Percentiles rank a stretch among this genome's conserved stretches.
phyloP scores from a whole-genome alignment of 2,113 vertebrate species.

The Xiphophorus hellerii region DNA sequence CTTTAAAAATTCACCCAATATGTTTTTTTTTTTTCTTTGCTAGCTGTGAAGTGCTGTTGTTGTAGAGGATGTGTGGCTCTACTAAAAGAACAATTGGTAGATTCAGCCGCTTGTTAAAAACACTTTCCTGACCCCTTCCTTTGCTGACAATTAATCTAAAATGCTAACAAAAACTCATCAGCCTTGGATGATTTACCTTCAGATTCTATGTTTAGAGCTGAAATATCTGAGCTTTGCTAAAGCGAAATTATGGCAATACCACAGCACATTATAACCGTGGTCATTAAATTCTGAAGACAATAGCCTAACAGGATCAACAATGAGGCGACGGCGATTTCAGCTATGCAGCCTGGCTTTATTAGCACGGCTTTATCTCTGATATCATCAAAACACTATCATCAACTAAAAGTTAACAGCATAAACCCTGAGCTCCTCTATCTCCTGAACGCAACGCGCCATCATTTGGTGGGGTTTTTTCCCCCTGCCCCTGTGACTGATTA shows the following conservation, averaged over 20 bases:
- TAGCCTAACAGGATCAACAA: conserved; percentile 68
- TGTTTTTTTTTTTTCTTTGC: conserved; percentile 92
- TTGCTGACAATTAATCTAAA: background rate
- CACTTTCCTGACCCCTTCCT: conserved; percentile 36
- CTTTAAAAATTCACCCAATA: conserved; percentile 86
- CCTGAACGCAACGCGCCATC: conserved; percentile 74
- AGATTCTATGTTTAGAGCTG: conserved; percentile 13
- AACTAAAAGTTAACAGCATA: conserved; percentile 78
- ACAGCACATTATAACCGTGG: conserved; percentile 45
- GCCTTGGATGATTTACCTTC: conserved; percentile 28
- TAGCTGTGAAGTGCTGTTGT: conserved; percentile 73
- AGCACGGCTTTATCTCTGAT: conserved; percentile 75
- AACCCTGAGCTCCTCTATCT: conserved; percentile 77
- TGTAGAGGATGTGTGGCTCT: conserved; percentile 57
- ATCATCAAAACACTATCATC: conserved; percentile 79
- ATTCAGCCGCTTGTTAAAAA: conserved; percentile 48
- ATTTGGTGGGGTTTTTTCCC: conserved; percentile 75
- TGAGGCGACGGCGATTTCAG: conserved; percentile 59
- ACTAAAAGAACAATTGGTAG: conserved; percentile 49
- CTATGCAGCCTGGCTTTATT: conserved; percentile 63
- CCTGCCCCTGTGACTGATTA: conserved; percentile 79
- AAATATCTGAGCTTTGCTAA: conserved; percentile 32
- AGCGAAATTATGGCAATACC: conserved; percentile 45
- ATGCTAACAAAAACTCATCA: conserved; percentile 20
- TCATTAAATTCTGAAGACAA: conserved; percentile 64